Percentiles rank a stretch among this genome's conserved stretches.
phyloP scores from a whole-genome alignment of 2,888 invertebrate genomes.

The Tetropium fuscum region DNA sequence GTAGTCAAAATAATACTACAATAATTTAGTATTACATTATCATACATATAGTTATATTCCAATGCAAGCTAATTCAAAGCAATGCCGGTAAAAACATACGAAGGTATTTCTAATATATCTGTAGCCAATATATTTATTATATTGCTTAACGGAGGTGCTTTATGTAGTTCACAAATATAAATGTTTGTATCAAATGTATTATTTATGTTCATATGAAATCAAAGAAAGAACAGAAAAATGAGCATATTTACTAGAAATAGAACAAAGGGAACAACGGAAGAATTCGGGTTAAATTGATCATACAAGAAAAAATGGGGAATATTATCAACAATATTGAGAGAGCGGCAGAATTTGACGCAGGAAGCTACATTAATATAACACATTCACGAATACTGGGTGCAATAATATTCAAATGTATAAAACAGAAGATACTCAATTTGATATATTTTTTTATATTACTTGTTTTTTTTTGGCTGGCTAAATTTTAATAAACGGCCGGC shows the following conservation, averaged over 20 bases:
- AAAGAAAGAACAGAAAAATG: conserved; percentile 3
- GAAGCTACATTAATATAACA: too few species aligned
- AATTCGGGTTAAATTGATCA: conserved; percentile 16
- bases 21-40: too few species aligned
- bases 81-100: too few species aligned
- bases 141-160: too few species aligned
- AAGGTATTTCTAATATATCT: too few species aligned
- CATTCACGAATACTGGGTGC: too few species aligned
- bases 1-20: too few species aligned
- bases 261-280: not conserved
- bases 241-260: not conserved
- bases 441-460: not conserved
- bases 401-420: not conserved
- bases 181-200: not conserved
- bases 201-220: conserved; percentile 11
- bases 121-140: too few species aligned
- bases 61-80: too few species aligned
- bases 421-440: not conserved
- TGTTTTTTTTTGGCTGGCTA: not conserved
- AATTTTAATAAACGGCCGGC: too few species aligned
- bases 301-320: conserved; percentile 5
- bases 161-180: not conserved
- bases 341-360: too few species aligned
- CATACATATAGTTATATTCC: too few species aligned
- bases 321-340: conserved; percentile 10